phyloP scores from a whole-genome alignment of 2,113 vertebrate species.

The Eurystomus gularis region DNA sequence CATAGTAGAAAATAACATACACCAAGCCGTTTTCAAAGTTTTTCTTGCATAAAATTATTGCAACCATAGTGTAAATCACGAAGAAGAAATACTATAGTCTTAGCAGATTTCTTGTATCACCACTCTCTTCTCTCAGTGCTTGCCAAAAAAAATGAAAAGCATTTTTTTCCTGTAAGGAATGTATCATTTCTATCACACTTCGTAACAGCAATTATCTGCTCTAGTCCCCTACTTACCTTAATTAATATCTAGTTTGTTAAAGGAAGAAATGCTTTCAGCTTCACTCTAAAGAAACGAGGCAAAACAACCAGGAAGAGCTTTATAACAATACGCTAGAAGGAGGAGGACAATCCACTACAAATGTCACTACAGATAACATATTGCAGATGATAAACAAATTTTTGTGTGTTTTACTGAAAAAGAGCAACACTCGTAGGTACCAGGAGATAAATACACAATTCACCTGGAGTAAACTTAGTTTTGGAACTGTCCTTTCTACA shows the following conservation, averaged over 20 bases:
- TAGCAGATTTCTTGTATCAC: background rate
- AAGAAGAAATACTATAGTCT: background rate
- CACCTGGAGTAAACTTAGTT: background rate
- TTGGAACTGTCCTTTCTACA: background rate
- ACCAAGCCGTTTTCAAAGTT: background rate
- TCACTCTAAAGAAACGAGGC: constrained; percentile 34
- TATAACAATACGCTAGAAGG: background rate
- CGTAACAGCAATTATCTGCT: constrained; percentile 40
- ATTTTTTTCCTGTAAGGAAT: constrained; percentile 1
- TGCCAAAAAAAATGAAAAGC: background rate
- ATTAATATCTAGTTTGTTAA: constrained; percentile 67
- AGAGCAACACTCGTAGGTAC: background rate
- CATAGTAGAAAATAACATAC: background rate
- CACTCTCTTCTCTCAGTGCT: background rate
- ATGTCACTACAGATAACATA: background rate
- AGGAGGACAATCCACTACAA: background rate
- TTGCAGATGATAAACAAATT: background rate
- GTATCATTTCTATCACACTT: background rate
- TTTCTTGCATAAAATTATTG: background rate
- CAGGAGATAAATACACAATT: background rate
- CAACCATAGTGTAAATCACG: background rate
- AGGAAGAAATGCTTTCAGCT: constrained; percentile 42
- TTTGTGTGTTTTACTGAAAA: background rate
- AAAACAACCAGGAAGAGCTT: background rate
- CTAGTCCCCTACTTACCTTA: constrained; percentile 47